These are phyloP conservation scores for Drosophila athabasca DNA, from an alignment of 1,140 invertebrate species.

Conservation along the genomic window DNA sequence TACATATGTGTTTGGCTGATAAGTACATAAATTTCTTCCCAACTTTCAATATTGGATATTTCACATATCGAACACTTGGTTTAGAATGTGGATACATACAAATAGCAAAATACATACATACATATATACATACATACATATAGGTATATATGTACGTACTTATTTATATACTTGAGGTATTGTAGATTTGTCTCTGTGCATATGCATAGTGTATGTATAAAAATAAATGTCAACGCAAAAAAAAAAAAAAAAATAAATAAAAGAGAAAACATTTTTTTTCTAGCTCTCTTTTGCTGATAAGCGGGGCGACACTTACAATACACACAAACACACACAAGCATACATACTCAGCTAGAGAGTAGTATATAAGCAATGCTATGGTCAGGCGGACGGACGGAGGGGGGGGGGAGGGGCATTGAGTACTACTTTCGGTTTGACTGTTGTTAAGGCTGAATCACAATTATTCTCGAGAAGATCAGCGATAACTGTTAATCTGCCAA, in stretches of 20 bases:
- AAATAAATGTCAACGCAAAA: constrained; percentile 71
- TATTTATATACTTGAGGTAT: constrained; percentile 33
- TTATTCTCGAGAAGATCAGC: constrained; percentile 14
- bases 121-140: neutral
- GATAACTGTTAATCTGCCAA: constrained; percentile 2
- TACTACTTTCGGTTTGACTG: constrained; percentile 37
- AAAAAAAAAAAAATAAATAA: constrained; percentile 35
- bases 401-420: constrained; percentile 20
- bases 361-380: constrained; percentile 30
- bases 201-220: constrained; percentile 59
- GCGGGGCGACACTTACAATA: constrained; percentile 58
- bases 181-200: constrained; percentile 28
- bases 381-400: constrained; percentile 14
- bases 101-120: neutral
- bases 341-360: neutral
- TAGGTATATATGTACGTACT: constrained; percentile 11
- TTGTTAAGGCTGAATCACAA: constrained; percentile 29
- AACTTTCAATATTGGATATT: constrained; percentile 8
- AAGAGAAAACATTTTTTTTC: constrained; percentile 79
- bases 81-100: neutral
- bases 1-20: constrained; percentile 11
- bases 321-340: neutral
- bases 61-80: constrained; percentile 26
- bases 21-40: neutral
- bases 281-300: constrained; percentile 72